A percentile compares a stretch with the other conserved stretches of the same genome.
phyloP scores from a whole-genome alignment of 2,888 invertebrate species.

The Vandiemenella viatica region DNA sequence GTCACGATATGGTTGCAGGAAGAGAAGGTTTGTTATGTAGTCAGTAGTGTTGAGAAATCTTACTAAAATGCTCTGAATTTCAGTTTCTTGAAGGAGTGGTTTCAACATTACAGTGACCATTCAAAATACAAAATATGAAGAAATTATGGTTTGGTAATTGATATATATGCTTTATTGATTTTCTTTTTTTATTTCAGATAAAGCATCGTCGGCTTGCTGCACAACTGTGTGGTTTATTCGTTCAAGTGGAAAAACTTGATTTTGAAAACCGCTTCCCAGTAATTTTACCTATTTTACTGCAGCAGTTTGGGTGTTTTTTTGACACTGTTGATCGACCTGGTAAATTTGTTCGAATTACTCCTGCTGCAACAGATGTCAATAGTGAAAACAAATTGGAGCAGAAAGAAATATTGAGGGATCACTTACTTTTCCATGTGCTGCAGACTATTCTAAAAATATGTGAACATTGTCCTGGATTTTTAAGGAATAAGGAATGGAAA shows the following conservation, averaged over 20 bases:
- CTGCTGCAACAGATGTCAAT: constrained; percentile 19
- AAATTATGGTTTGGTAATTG: no score
- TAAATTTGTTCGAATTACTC: constrained; percentile 35
- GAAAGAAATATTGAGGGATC: constrained; percentile 49
- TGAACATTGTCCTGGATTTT: constrained; percentile 40
- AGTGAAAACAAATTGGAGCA: constrained; percentile 29
- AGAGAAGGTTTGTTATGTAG: constrained; percentile 41
- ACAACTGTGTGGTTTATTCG: constrained; percentile 65
- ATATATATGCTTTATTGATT: no score
- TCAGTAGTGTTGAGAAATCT: no score
- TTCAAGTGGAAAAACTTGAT: constrained; percentile 52
- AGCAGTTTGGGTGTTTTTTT: constrained; percentile 29
- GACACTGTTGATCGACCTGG: constrained; percentile 31
- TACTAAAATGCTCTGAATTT: no score
- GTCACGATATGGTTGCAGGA: constrained; percentile 53
- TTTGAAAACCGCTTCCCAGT: constrained; percentile 49
- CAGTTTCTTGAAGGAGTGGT: no score
- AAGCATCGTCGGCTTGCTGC: constrained; percentile 59
- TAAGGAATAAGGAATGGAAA: constrained; percentile 35
- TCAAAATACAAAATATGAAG: no score
- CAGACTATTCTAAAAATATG: constrained; percentile 55
- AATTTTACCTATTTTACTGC: constrained; percentile 43
- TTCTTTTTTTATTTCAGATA: constrained; percentile 37
- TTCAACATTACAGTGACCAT: no score
- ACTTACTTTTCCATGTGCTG: constrained; percentile 58